Evolutionary conservation across 2,113 vertebrate genomes (phyloP), one percentile per base, ranked within the genome.

Genomic region (Engystomops pustulosus): DNA sequence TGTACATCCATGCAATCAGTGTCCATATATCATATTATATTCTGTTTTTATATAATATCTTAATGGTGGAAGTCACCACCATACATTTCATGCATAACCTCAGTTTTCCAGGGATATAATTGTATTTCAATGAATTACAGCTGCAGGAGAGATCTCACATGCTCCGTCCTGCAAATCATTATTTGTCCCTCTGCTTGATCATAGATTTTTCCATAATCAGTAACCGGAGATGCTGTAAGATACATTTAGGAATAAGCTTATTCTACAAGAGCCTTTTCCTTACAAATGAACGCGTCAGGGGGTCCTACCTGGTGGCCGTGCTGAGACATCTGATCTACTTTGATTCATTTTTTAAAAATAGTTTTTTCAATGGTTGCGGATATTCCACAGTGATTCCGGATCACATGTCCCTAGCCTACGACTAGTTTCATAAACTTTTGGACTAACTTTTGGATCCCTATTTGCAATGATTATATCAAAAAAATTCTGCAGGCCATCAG

Each of bases 111-210:
- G 55, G 17, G 18, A 71, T 38, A 62, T 72, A 60, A 82, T 74
- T 82, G 25, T 32, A 55, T 60, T 83, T 58, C 41, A 62, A 83
- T 76, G 58, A 14, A 30, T 83, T 76, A 25, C 81, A 83, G 81
- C 41, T 83, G 81, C 15, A 23, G 81, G 53, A 65, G 44, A 51
- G 71, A 14, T 45, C 32, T 45, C 36, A 30, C 20, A 82, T 82
- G 80, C 36, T 55, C 74, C 20, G 18, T 38, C 70, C 25, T 34
- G 71, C 55, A 83, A 51, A 83, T 76, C 58, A 23, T 36, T 18
- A 69, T 53, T 34, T 53, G 62, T 47, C 47, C 41, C 44, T n/a
- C 6, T 23, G 30, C 32, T 76, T 76, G 55, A 76, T 83, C 53
- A 62, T 32, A 38, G 25, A 36, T 27, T 62, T 14, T 49, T n/a